A percentile compares a stretch with the other conserved stretches of the same genome.
Evolutionary conservation across 2,113 vertebrate genomes (phyloP).

Genomic region (Lampris megalopsis): DNA sequence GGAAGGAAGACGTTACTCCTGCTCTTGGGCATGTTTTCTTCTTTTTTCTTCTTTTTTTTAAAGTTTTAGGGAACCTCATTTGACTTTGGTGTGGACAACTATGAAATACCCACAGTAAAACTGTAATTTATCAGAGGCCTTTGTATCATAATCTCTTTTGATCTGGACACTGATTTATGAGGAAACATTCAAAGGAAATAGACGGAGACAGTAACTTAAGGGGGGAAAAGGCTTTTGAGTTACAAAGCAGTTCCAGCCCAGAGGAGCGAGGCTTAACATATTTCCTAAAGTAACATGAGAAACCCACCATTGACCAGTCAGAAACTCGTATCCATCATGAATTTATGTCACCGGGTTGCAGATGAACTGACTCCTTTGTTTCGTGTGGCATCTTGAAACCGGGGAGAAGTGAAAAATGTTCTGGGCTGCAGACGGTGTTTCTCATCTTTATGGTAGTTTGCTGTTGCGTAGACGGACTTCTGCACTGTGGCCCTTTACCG

Average conservation of each 20-base stretch:
- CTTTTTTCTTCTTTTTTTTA: conserved; percentile 18
- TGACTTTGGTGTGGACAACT: background rate
- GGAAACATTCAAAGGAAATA: conserved; percentile 3
- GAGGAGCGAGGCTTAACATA: background rate
- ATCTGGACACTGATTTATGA: background rate
- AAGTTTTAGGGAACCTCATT: background rate
- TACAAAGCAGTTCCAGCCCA: background rate
- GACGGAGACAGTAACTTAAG: conserved; percentile 6
- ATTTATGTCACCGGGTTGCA: background rate
- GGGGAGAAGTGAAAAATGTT: background rate
- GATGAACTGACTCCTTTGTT: background rate
- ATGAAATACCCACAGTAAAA: background rate
- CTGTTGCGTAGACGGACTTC: background rate
- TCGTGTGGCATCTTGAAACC: conserved; percentile 23
- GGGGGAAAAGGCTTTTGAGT: background rate
- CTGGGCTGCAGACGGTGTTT: conserved; percentile 4
- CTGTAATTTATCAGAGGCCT: background rate
- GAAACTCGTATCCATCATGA: background rate
- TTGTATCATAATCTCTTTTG: conserved; percentile 13
- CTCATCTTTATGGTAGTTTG: conserved; percentile 4
- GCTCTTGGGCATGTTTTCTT: conserved; percentile 12
- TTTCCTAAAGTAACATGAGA: background rate
- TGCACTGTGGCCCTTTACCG: background rate
- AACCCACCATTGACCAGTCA: conserved; percentile 21
- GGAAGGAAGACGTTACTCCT: conserved; percentile 5